A percentile compares a stretch with the other conserved stretches of the same genome.
These are phyloP conservation scores for Anableps anableps DNA, from an alignment of 2,797 vertebrate genomes.

Conservation along the genomic window DNA sequence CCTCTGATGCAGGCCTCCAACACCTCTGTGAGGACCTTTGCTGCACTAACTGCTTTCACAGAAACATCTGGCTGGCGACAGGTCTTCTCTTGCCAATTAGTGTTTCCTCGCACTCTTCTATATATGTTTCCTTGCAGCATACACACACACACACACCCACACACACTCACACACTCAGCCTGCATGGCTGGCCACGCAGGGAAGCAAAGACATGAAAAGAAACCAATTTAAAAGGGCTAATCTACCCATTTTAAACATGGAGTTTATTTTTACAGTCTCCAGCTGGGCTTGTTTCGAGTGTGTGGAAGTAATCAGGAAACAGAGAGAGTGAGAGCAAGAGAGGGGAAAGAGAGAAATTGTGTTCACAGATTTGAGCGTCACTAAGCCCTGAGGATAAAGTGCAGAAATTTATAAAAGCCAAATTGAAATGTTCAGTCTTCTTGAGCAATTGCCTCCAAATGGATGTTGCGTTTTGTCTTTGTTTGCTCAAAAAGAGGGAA, in stretches of 20 bases:
- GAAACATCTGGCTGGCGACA: conserved; percentile 77
- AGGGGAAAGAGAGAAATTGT: conserved; percentile 38
- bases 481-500: conserved; percentile 39
- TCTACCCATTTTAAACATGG: conserved; percentile 75
- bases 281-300: conserved; percentile 73
- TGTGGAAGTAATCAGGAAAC: conserved; percentile 79
- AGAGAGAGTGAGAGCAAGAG: conserved; percentile 7
- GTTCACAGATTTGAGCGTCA: conserved; percentile 59
- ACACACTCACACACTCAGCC: conserved; percentile 28
- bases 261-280: conserved; percentile 84
- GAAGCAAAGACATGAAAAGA: conserved; percentile 77
- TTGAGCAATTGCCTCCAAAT: conserved; percentile 54
- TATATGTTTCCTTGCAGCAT: conserved; percentile 37
- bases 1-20: conserved; percentile 54
- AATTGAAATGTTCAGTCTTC: conserved; percentile 49
- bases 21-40: conserved; percentile 60
- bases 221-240: conserved; percentile 77
- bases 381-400: conserved; percentile 59
- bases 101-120: conserved; percentile 41
- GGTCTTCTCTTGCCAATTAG: conserved; percentile 73
- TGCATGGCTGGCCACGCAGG: conserved; percentile 60
- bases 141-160: conserved; percentile 8
- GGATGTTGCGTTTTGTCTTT: conserved; percentile 55
- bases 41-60: conserved; percentile 60
- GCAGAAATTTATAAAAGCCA: conserved; percentile 48